Conservation (phyloP, 1,140 invertebrate species). For the Orchestia grillus region DNA sequence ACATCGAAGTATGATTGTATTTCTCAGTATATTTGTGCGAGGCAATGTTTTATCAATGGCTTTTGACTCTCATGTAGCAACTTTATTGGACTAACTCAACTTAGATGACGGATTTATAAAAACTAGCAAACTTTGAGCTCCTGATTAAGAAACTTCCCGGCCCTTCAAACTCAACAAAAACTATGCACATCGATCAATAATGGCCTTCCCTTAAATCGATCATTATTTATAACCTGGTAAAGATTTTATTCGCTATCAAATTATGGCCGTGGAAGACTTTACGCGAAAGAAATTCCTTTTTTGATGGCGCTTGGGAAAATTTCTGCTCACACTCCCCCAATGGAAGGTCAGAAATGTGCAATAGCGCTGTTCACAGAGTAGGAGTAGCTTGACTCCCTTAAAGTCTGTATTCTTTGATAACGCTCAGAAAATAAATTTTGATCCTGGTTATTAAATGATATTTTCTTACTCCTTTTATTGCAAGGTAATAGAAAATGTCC, state of each 20-base stretch:
- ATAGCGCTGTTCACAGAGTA: background rate
- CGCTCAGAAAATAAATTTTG: background rate
- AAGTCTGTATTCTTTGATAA: background rate
- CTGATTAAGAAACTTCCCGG: background rate
- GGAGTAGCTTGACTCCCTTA: background rate
- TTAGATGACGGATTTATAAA: background rate
- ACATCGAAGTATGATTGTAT: background rate
- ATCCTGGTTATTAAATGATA: background rate
- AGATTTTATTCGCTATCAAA: background rate
- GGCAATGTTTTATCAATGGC: background rate
- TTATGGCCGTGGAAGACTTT: background rate
- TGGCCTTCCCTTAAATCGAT: conserved; percentile 7
- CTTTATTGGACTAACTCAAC: background rate
- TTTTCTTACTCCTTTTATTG: too few species aligned
- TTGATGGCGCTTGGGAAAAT: background rate
- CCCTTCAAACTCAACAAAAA: background rate
- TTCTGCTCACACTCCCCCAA: background rate
- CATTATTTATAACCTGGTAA: background rate
- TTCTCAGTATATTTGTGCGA: background rate
- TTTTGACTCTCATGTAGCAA: background rate
- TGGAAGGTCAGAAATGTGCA: background rate
- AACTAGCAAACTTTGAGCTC: background rate
- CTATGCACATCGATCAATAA: conserved; percentile 1
- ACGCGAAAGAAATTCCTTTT: background rate
- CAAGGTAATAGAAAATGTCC: too few species aligned